Base-by-base conservation (phyloP, 2,888 invertebrate genomes). In the Heliconius erato region DNA sequence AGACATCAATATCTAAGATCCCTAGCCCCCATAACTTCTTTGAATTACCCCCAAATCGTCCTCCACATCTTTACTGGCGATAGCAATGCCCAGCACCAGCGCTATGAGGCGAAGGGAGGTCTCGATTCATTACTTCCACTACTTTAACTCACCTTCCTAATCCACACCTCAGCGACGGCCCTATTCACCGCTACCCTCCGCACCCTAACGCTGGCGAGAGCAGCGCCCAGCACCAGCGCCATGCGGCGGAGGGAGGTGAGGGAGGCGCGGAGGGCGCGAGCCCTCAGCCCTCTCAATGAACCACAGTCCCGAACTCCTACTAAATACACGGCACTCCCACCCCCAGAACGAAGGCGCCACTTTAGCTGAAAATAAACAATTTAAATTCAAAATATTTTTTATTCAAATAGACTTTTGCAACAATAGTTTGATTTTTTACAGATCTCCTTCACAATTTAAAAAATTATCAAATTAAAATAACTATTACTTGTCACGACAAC, bases 321-420 rank as follows among this genome's bases (percentile, higher is more conserved):
- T 93, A 99, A 99, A 94, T 99, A 99, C 85, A 99, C 98, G 0
- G 99, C 99, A 92, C 99, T 98, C 0, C 99, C 99, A 86, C 99
- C 98, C 49, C 99, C 95, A 0, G 94, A 95, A 0, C 98, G 97
- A 16, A 99, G 96, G 0, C 99, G 97, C 99, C 99, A 99, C 96
- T 99, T 99, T 97, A 99, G 97, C 97, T 97, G 89, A 19, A 54
- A 23, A 54, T 23, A 23, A 23, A 54, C 54, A 54, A 54, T 54
- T 23, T 19, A 54, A 54, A 54, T 54, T 54, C 54, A 19, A 54
- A 54, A 54, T 23, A 19, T 54, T 23, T 54, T 54, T 19, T 3
- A 3, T 54, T 23, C 54, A 54, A 54, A 54, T 54, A 54, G 7
- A 44, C 23, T 54, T 54, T 54, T 54, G 54, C 23, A 54, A 54